Base-by-base conservation (phyloP, 2,113 vertebrate species). In the Meleagris gallopavo region DNA sequence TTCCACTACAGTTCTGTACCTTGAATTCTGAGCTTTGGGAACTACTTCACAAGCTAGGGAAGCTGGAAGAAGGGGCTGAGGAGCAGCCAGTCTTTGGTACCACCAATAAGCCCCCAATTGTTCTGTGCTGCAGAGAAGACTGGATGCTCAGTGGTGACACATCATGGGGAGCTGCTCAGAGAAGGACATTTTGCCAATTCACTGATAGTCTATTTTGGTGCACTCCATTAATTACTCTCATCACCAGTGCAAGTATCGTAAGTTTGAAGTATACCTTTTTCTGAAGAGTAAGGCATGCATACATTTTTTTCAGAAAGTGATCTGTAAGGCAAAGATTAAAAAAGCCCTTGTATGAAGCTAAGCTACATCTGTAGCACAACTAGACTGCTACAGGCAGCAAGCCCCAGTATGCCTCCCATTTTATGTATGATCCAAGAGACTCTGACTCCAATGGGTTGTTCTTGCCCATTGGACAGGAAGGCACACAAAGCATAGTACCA, bases 161-260 rank as follows among this genome's bases (percentile, higher is more conserved):
- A 27, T 29, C 3, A 0, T 6, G 1, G 0, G 22, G 14, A 74
- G n/a, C 65, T 22, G 4, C 60, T n/a, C 4, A 1, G 52, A 71
- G 17, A 64, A 20, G 24, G 48, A 72, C 10, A 76, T 38, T 60
- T 73, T 38, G 76, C 38, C 38, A 73, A 6, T 43, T 57, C 7
- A 16, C 1, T 16, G 50, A 46, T 17, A 66, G 79, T 12, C 13
- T 43, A 2, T 25, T 87, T 74, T 36, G 48, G 50, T 30, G 25
- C 27, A 81, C 4, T 11, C 58, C 8, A 13, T 36, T 58, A 40
- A 45, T n/a, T 82, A 32, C 29, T 92, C 5, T 64, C 36, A 38
- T 20, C 30, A 46, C 10, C 16, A 57, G 17, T 11, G 25, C 17
- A 78, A n/a, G 73, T 55, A 40, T 17, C 18, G 18, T 2, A 16